A percentile compares a stretch with the other conserved stretches of the same genome.
Conservation (phyloP, 92 coral and sea anemone species). For the Actinernus sp. region DNA sequence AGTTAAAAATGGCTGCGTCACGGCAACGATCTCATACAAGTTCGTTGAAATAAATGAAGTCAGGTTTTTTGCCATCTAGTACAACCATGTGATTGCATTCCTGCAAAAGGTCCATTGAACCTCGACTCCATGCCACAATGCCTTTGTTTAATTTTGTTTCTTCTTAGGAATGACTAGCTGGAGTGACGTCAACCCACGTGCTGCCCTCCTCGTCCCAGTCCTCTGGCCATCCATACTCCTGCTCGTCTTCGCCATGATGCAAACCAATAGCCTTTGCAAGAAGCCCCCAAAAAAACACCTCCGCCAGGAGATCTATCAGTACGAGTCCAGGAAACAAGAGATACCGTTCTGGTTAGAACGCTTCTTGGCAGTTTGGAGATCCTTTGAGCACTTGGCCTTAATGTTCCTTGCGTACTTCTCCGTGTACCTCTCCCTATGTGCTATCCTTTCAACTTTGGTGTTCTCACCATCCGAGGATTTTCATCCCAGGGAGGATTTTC, state of each 20-base stretch:
- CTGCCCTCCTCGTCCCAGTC: conserved; percentile 60
- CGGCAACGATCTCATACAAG: no score
- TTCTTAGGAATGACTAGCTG: conserved; percentile 76
- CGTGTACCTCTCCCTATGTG: conserved; percentile 65
- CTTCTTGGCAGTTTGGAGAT: conserved; percentile 49
- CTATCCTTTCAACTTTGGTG: conserved; percentile 69
- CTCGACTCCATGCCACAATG: no score
- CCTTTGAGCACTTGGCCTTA: conserved; percentile 34
- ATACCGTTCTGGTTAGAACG: conserved; percentile 7
- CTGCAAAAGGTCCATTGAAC: no score
- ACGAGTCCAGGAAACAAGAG: background rate
- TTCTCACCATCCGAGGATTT: conserved; percentile 46
- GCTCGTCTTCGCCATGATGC: conserved; percentile 60
- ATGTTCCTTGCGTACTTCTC: conserved; percentile 66
- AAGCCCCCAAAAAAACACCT: background rate
- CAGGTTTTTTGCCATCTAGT: no score
- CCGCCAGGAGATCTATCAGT: background rate
- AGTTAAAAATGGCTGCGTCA: no score
- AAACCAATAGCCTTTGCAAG: conserved; percentile 11
- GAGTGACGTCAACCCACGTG: conserved; percentile 73
- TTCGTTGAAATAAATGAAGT: no score
- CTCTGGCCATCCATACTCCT: conserved; percentile 81
- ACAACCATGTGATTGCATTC: no score
- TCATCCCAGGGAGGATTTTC: conserved; percentile 70
- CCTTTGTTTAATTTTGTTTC: no score